Percentiles rank a stretch among this genome's conserved stretches.
Evolutionary conservation across 2,113 vertebrate species (phyloP).

Genomic region (Progne subis): DNA sequence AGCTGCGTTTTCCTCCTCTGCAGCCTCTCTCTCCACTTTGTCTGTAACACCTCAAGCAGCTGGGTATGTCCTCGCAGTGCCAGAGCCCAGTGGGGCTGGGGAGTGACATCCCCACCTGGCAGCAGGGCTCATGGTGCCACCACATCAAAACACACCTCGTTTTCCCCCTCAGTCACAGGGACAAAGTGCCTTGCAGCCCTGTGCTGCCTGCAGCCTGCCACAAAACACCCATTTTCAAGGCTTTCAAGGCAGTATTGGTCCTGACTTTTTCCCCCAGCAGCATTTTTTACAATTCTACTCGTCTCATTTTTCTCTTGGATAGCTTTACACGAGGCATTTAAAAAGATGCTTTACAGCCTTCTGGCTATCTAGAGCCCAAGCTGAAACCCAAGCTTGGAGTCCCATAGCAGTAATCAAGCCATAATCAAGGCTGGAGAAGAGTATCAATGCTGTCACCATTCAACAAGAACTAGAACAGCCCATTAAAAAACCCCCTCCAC

Average conservation of each 20-base stretch:
- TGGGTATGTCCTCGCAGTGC: fast-evolving
- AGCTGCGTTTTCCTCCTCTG: background rate
- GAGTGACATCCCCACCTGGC: background rate
- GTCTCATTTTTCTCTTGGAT: background rate
- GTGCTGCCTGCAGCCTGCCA: background rate
- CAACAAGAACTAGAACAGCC: background rate
- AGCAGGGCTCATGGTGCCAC: background rate
- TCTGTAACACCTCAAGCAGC: background rate
- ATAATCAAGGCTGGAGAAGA: background rate
- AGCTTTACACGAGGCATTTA: background rate
- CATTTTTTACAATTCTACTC: background rate
- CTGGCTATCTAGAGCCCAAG: background rate
- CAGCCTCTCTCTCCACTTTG: background rate
- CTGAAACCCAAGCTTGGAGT: background rate
- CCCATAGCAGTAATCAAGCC: background rate
- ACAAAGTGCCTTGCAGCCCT: background rate
- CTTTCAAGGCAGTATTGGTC: background rate
- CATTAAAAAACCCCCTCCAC: background rate
- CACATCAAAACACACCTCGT: background rate
- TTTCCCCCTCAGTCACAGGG: background rate
- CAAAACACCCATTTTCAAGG: background rate
- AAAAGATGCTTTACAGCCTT: background rate
- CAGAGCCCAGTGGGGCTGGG: fast-evolving
- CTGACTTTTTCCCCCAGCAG: background rate
- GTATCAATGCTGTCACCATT: background rate